Percentiles rank a stretch among this genome's conserved stretches.
Conservation (phyloP, 2,888 invertebrate species). For the Hylaea fasciaria region DNA sequence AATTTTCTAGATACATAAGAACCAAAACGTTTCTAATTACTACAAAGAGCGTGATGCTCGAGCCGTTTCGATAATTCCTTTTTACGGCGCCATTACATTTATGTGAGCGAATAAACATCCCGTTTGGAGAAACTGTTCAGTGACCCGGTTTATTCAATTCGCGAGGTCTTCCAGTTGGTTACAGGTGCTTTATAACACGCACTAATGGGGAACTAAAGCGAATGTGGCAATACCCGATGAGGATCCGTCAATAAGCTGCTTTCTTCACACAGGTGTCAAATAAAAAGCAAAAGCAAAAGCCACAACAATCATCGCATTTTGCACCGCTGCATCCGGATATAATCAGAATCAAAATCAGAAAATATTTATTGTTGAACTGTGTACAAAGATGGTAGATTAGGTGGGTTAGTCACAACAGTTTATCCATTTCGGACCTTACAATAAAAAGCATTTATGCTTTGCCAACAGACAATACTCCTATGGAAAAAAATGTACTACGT, state of each 20-base stretch:
- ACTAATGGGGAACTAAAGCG: conserved; percentile 10
- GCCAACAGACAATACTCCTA: no score
- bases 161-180: conserved; percentile 13
- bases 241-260: not conserved
- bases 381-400: no score
- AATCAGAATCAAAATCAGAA: not conserved
- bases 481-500: no score
- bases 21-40: conserved; percentile 4
- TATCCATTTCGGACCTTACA: no score
- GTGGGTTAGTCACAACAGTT: no score
- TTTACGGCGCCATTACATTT: conserved; percentile 22
- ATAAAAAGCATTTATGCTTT: no score
- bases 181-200: conserved; percentile 6
- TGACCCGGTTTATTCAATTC: conserved; percentile 22
- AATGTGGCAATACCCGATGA: not conserved
- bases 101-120: conserved; percentile 12
- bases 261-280: not conserved
- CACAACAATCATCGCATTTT: no score
- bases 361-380: no score
- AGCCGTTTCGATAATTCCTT: conserved; percentile 16
- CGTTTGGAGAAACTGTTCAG: conserved; percentile 16
- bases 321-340: not conserved
- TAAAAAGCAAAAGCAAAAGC: not conserved
- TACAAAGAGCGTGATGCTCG: conserved; percentile 4
- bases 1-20: no score